phyloP scores from a whole-genome alignment of 2,888 invertebrate genomes.

The Unio delphinus region DNA sequence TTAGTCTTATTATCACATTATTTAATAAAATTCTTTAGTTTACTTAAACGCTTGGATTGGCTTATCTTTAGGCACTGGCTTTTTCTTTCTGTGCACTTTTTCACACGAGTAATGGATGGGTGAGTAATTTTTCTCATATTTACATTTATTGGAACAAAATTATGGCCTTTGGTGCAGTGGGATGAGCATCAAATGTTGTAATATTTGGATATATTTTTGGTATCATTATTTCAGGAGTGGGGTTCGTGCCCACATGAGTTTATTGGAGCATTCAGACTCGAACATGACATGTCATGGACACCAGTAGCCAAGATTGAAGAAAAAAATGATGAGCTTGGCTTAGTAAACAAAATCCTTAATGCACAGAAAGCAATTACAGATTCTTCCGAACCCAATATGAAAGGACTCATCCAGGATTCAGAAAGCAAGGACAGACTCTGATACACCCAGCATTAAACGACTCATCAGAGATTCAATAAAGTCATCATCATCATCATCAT shows the following conservation, averaged over 20 bases:
- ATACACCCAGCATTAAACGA: conserved; percentile 33
- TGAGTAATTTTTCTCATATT: too few relatives aligned
- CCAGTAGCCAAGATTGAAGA: conserved; percentile 71
- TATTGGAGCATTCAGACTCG: conserved; percentile 80
- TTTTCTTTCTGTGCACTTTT: too few relatives aligned
- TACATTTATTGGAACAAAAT: background rate
- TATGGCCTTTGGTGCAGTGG: background rate
- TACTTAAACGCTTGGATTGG: too few relatives aligned
- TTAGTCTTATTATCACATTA: too few relatives aligned
- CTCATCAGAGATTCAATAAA: conserved; percentile 25
- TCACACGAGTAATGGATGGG: too few relatives aligned
- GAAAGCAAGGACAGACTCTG: conserved; percentile 52
- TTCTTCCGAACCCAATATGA: conserved; percentile 34
- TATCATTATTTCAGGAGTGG: conserved; percentile 78
- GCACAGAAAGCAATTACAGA: conserved; percentile 59
- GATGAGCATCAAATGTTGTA: background rate
- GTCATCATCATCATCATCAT: conserved; percentile 13
- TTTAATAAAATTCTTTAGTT: too few relatives aligned
- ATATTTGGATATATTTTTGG: background rate
- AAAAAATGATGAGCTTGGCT: conserved; percentile 50
- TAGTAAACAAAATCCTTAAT: conserved; percentile 63
- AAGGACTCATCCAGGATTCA: conserved; percentile 35
- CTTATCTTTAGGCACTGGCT: too few relatives aligned
- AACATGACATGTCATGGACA: conserved; percentile 82
- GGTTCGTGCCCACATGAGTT: conserved; percentile 77